phyloP scores from a whole-genome alignment of 2,888 invertebrate species.

The Calephelis perditalis region DNA sequence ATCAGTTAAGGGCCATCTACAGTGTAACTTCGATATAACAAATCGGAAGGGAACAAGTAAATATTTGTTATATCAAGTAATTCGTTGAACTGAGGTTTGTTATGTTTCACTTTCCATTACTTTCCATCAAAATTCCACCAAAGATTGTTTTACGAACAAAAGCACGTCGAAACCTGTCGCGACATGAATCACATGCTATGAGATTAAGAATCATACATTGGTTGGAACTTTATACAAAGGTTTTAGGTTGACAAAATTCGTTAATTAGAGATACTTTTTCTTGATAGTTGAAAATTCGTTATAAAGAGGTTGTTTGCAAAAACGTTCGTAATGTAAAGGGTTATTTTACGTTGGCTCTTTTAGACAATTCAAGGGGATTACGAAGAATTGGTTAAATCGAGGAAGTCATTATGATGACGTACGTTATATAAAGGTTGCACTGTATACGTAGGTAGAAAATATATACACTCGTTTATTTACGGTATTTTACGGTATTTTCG shows the following conservation, averaged over 20 bases:
- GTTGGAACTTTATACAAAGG: constrained; percentile 17
- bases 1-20: no score
- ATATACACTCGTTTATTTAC: no score
- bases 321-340: constrained; percentile 19
- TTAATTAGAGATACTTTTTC: constrained; percentile 16
- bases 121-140: constrained; percentile 28
- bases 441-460: not conserved
- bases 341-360: constrained; percentile 16
- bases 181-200: constrained; percentile 24
- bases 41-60: no score
- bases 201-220: constrained; percentile 20
- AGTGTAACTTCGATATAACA: no score
- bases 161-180: constrained; percentile 25
- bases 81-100: no score
- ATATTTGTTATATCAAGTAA: no score
- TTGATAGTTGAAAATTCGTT: constrained; percentile 11
- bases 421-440: constrained; percentile 25
- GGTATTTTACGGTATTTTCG: not conserved
- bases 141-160: constrained; percentile 28
- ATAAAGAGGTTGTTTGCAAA: constrained; percentile 11
- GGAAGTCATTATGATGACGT: constrained; percentile 14
- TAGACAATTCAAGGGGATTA: constrained; percentile 9
- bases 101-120: constrained; percentile 27
- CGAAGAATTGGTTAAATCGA: not conserved
- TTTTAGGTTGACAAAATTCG: constrained; percentile 15